A percentile compares a stretch with the other conserved stretches of the same genome.
Conservation (phyloP, 2,797 vertebrate genomes). For the Hephaestus fuliginosus region DNA sequence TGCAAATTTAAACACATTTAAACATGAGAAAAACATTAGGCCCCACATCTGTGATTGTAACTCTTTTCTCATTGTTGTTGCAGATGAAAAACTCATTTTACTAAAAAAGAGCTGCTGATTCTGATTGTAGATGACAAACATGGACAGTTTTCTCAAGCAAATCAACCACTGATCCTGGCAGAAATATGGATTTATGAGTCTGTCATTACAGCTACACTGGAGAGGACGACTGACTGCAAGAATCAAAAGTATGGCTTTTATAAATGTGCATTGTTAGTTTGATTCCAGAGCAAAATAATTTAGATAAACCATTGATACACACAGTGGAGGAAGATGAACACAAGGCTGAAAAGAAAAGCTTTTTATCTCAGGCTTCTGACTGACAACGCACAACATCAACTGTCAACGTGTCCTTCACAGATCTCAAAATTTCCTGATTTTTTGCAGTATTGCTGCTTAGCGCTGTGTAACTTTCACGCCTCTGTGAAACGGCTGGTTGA, state of each 20-base stretch:
- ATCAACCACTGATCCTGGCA: neutral
- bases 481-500: constrained; percentile 17
- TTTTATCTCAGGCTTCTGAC: neutral
- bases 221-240: neutral
- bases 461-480: neutral
- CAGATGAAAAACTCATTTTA: too few species aligned
- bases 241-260: neutral
- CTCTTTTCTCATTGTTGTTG: too few species aligned
- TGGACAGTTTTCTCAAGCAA: neutral
- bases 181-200: too few species aligned
- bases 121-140: too few species aligned
- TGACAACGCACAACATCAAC: neutral
- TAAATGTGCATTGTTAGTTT: neutral
- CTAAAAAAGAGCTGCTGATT: too few species aligned
- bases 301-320: neutral
- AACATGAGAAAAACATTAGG: neutral
- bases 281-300: neutral
- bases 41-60: neutral
- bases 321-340: neutral
- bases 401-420: neutral
- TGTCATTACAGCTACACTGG: too few species aligned
- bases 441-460: neutral
- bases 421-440: neutral
- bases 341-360: neutral
- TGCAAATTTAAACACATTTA: neutral